Base-by-base conservation (phyloP, 2,888 invertebrate genomes). In the Mythimna loreyi region DNA sequence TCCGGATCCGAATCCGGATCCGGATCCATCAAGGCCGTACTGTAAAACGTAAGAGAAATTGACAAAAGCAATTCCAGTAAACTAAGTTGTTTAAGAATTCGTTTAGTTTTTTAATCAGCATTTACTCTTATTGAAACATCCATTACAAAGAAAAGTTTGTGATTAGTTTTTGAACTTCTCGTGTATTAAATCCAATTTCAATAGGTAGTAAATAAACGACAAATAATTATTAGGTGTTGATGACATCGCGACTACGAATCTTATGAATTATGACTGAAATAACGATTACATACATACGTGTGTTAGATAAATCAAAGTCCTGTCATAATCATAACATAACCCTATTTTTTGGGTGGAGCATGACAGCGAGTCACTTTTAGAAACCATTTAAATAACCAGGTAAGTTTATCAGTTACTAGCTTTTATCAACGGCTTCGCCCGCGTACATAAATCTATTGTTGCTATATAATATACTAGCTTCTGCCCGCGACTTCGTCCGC, bases 61-160 rank as follows among this genome's bases (percentile, higher is more conserved):
- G 47, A 21, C 21, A 30, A 56, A 56, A 67, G 19, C 49, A 60
- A 72, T 74, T 45, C 36, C 67, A 40, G 33, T 5, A 47, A 57
- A 49, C 23, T 40, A 16, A 49, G 16, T 71, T 49, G 23, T n/a
- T 50, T 11, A 43, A 9, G 47, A 62, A 61, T 53, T 43, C 36
- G 77, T 62, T 77, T 62, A 59, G 53, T 33, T 71, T 71, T 59
- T 57, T 60, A 77, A 75, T 76, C 45, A 77, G 50, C 59, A 56
- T 52, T 55, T 33, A 61, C 25, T 58, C 13, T 40, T 33, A 33
- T 73, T 30, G 21, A 47, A 59, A 53, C 62, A 16, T 53, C 43
- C 58, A 75, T 74, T 75, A 59, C 9, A 59, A 59, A 58, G 28
- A n/a, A 47, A 75, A 68, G 25, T 52, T 19, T 23, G 11, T 61